Evolutionary conservation across 2,888 invertebrate genomes (phyloP).

Genomic region (Eupeodes luniger): DNA sequence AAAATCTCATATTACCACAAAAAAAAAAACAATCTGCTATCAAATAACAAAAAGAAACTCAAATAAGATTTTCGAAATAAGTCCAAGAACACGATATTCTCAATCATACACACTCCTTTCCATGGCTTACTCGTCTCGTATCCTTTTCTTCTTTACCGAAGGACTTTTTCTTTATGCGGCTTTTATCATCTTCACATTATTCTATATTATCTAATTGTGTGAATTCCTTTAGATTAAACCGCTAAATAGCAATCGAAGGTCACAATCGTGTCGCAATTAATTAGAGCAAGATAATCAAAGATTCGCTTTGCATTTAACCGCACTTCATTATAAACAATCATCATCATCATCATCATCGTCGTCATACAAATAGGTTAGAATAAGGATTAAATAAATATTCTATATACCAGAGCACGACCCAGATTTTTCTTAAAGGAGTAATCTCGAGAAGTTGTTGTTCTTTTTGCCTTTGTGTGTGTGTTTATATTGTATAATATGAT

Average conservation of each 20-base stretch:
- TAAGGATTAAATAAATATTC: background rate
- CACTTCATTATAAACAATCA: slow-evolving; percentile 6
- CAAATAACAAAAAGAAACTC: slow-evolving; percentile 24
- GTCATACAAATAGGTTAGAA: background rate
- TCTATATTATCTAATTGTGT: slow-evolving; percentile 8
- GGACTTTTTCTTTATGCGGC: slow-evolving; percentile 19
- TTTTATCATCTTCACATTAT: slow-evolving; percentile 10
- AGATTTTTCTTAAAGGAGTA: slow-evolving; percentile 15
- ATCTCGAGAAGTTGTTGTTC: slow-evolving; percentile 9
- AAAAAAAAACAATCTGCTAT: slow-evolving; percentile 33
- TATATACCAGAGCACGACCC: slow-evolving; percentile 42
- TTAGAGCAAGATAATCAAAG: slow-evolving; percentile 71
- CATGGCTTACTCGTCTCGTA: background rate
- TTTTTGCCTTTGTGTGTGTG: background rate
- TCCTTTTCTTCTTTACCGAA: slow-evolving; percentile 14
- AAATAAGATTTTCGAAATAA: background rate
- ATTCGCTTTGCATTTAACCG: slow-evolving; percentile 69
- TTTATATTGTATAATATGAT: background rate
- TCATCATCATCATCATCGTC: too few relatives aligned
- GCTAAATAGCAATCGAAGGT: slow-evolving; percentile 75
- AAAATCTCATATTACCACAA: slow-evolving; percentile 60
- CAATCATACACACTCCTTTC: slow-evolving; percentile 27
- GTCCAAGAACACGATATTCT: background rate
- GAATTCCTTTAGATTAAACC: slow-evolving; percentile 63
- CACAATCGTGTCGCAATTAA: slow-evolving; percentile 78